These are phyloP conservation scores for Oncorhynchus keta DNA, from an alignment of 2,113 vertebrate genomes.

Conservation along the genomic window DNA sequence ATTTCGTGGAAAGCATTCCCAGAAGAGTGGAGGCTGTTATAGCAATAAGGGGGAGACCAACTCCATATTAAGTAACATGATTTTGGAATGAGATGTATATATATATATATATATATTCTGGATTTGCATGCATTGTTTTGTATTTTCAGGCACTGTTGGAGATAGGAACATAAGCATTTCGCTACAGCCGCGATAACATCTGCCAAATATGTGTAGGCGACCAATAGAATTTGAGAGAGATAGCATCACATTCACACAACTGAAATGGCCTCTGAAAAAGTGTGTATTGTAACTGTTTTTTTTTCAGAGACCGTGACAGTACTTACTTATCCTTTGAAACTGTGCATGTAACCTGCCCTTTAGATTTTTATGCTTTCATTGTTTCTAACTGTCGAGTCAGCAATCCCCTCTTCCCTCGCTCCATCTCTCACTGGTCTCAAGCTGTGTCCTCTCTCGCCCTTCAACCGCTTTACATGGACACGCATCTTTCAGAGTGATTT, in stretches of 20 bases:
- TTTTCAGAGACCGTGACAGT: background rate
- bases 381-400: conserved; percentile 35
- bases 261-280: background rate
- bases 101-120: no score
- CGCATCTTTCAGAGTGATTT: conserved; percentile 20
- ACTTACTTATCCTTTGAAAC: background rate
- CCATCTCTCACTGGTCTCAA: background rate
- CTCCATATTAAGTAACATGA: no score
- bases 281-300: background rate
- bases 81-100: no score
- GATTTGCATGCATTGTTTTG: no score
- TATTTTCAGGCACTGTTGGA: no score
- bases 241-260: background rate
- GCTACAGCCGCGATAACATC: no score
- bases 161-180: no score
- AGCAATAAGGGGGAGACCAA: no score
- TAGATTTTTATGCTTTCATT: background rate
- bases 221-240: no score
- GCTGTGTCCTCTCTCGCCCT: conserved; percentile 57
- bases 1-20: no score
- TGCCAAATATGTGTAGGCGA: no score
- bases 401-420: conserved; percentile 11
- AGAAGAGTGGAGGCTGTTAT: no score
- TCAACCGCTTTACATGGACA: conserved; percentile 30
- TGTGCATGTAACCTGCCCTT: conserved; percentile 11